A percentile compares a stretch with the other conserved stretches of the same genome.
These are phyloP conservation scores for Campoplex nolae DNA, from an alignment of 2,888 invertebrate genomes.

Conservation along the genomic window DNA sequence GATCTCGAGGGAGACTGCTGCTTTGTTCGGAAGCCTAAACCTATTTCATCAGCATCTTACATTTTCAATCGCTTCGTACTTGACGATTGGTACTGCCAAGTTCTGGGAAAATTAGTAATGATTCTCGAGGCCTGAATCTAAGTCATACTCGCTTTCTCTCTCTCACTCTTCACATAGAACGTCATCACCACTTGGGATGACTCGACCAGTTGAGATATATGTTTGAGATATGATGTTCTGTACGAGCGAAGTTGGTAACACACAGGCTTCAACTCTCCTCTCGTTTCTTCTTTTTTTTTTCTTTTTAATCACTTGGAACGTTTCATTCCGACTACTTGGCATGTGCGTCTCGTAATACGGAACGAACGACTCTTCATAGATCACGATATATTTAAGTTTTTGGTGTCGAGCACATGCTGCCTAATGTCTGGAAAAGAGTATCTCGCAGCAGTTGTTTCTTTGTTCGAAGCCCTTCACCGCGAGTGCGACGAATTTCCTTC, in stretches of 20 bases:
- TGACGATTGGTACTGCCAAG: constrained; percentile 18
- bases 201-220: constrained; percentile 37
- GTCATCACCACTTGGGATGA: constrained; percentile 58
- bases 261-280: constrained; percentile 43
- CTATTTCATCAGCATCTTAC: constrained; percentile 47
- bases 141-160: not conserved
- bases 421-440: constrained; percentile 22
- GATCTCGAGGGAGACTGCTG: constrained; percentile 39
- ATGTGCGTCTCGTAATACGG: constrained; percentile 34
- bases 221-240: constrained; percentile 38
- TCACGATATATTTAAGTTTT: constrained; percentile 12
- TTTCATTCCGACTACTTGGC: constrained; percentile 38
- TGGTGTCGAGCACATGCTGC: constrained; percentile 14
- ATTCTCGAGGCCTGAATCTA: constrained; percentile 39
- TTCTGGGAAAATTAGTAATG: constrained; percentile 44
- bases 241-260: constrained; percentile 17
- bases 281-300: not conserved
- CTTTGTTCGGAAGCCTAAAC: constrained; percentile 18
- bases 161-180: constrained; percentile 19
- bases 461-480: constrained; percentile 17
- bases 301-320: constrained; percentile 35
- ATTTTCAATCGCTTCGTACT: constrained; percentile 14
- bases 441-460: constrained; percentile 8
- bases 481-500: constrained; percentile 29
- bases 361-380: constrained; percentile 31